phyloP scores from a whole-genome alignment of 2,797 vertebrate genomes.

The Hozukius guyotensis region DNA sequence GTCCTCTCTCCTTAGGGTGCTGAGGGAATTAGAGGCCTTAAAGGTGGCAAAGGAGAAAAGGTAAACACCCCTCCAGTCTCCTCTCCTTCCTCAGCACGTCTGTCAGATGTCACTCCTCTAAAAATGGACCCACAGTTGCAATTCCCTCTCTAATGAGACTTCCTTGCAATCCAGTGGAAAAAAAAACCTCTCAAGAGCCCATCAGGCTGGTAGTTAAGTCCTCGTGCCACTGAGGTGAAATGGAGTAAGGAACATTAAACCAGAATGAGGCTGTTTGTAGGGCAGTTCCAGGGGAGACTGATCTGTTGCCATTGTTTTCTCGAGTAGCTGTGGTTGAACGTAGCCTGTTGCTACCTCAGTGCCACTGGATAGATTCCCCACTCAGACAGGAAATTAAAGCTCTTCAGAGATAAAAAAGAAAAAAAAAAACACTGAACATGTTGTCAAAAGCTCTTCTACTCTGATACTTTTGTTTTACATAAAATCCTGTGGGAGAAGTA shows the following conservation, averaged over 20 bases:
- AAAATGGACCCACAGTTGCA: constrained; percentile 28
- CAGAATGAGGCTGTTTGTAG: constrained; percentile 55
- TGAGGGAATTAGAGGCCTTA: constrained; percentile 95
- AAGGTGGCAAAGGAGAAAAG: constrained; percentile 98
- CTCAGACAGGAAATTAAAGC: constrained; percentile 3
- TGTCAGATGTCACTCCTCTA: constrained; percentile 42
- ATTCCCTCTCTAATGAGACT: constrained; percentile 45
- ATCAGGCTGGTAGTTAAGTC: constrained; percentile 51
- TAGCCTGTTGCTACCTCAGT: background rate
- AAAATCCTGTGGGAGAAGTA: background rate
- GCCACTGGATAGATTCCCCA: constrained; percentile 14
- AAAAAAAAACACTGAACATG: background rate
- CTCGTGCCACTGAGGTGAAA: constrained; percentile 58
- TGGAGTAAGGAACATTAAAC: constrained; percentile 65
- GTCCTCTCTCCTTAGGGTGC: constrained; percentile 85
- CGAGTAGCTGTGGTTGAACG: constrained; percentile 3
- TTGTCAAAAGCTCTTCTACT: background rate
- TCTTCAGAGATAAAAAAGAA: background rate
- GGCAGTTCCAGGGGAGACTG: constrained; percentile 22
- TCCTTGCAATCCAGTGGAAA: constrained; percentile 49
- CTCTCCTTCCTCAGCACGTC: background rate
- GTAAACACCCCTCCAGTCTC: constrained; percentile 72
- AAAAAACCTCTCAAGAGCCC: constrained; percentile 26
- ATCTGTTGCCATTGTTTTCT: constrained; percentile 57
- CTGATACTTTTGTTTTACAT: background rate